A percentile compares a stretch with the other conserved stretches of the same genome.
phyloP scores from a whole-genome alignment of 2,888 invertebrate genomes.

The Patella pellucida region DNA sequence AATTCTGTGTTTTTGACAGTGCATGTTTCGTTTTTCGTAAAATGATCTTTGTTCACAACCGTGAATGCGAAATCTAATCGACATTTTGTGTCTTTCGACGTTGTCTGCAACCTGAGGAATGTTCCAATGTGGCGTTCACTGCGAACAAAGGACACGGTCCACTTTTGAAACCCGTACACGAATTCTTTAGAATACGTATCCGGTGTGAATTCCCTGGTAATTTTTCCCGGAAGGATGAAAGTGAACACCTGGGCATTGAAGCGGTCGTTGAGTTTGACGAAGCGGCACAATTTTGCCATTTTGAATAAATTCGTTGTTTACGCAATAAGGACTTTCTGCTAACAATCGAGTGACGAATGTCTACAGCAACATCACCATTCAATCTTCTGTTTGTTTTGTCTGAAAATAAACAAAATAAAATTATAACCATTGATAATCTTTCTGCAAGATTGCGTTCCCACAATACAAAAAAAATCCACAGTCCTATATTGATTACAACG shows the following conservation, averaged over 20 bases:
- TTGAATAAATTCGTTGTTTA: not conserved
- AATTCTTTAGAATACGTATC: slow-evolving; percentile 87
- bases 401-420: too few species aligned
- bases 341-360: too few species aligned
- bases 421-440: too few species aligned
- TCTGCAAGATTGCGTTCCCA: too few species aligned
- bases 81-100: slow-evolving; percentile 82
- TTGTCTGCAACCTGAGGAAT: slow-evolving; percentile 83
- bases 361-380: too few species aligned
- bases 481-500: too few species aligned
- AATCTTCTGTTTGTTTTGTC: too few species aligned
- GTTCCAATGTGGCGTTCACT: slow-evolving; percentile 84
- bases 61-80: slow-evolving; percentile 87
- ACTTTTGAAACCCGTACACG: slow-evolving; percentile 84
- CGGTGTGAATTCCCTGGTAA: slow-evolving; percentile 83
- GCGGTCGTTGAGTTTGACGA: slow-evolving; percentile 85
- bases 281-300: slow-evolving; percentile 75
- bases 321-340: too few species aligned
- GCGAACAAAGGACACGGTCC: slow-evolving; percentile 85
- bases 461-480: too few species aligned
- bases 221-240: slow-evolving; percentile 84
- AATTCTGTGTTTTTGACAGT: slow-evolving; percentile 81
- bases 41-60: slow-evolving; percentile 83
- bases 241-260: slow-evolving; percentile 88
- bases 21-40: slow-evolving; percentile 85